Base-by-base conservation (phyloP, 2,888 invertebrate genomes). In the Panzeria rudis region DNA sequence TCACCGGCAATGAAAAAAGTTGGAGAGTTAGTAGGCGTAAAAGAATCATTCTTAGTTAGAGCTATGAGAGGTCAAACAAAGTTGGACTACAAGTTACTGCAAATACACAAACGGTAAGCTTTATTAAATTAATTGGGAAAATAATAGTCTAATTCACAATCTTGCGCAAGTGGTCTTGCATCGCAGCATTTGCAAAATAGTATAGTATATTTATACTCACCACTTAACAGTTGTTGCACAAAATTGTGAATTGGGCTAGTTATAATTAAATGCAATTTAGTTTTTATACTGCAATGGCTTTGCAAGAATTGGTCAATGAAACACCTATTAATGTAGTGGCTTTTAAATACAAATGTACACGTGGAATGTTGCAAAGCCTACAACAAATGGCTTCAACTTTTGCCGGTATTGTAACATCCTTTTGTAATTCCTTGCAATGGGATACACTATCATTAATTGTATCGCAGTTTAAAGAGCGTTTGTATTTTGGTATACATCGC, bases 391-490 rank as follows among this genome's bases (percentile, higher is more conserved):
- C 99, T 1, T 96, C 99, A 44, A 98, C 98, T 44, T 99, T 98
- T 94, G 98, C 99, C 76, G 98, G 98, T 77, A 99, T 99, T 97
- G 97, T 99, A 1, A 98, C 98, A 3, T 95, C 97, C n/a, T 99
- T 99, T 93, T 98, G 98, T 92, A 95, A 95, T 86, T 96, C 98
- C 73, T 93, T 99, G 13, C 97, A 98, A 29, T 99, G 99, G 99
- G 95, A 95, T 87, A 97, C 96, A 90, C 94, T 99, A 89, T 97
- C 98, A 91, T 93, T 98, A 86, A 93, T 99, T 52, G 94, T 99
- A 54, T 95, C 96, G 0, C 97, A 98, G 92, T 99, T 99, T 92
- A 98, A 99, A 93, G 96, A 97, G 89, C 95, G 99, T 17, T 94
- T 99, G 54, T 97, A 97, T 89, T 99, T 99, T 92, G 99, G 99